These are phyloP conservation scores for Zootoca vivipara DNA, from an alignment of 2,113 vertebrate genomes.

Conservation along the genomic window DNA sequence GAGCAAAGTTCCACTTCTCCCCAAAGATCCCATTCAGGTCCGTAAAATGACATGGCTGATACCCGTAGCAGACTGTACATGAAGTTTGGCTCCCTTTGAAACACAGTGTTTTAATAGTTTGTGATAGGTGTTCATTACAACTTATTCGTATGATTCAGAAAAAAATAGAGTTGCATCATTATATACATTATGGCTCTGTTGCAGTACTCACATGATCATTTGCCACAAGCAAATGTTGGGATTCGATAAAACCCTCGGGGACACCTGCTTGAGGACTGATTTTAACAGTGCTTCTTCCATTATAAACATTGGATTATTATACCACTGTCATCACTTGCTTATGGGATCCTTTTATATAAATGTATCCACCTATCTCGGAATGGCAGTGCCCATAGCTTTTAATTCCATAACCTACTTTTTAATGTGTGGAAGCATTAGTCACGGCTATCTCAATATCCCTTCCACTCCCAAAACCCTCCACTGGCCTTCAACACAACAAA, in stretches of 20 bases:
- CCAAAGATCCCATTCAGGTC: background rate
- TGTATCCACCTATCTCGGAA: background rate
- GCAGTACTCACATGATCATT: background rate
- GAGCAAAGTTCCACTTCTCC: background rate
- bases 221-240: background rate
- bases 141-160: background rate
- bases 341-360: slow-evolving; percentile 16
- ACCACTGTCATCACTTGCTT: background rate
- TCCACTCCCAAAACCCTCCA: background rate
- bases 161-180: background rate
- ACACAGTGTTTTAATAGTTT: background rate
- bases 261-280: no score
- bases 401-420: background rate
- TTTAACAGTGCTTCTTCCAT: background rate
- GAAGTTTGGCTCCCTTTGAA: background rate
- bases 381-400: background rate
- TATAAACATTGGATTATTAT: background rate
- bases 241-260: background rate
- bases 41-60: no score
- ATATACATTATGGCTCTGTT: background rate
- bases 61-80: background rate
- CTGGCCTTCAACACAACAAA: background rate
- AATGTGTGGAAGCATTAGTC: slow-evolving; percentile 19
- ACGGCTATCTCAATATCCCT: background rate
- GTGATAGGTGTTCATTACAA: background rate